Conservation (phyloP, 2,113 vertebrate species). For the Amblyornis subalaris region DNA sequence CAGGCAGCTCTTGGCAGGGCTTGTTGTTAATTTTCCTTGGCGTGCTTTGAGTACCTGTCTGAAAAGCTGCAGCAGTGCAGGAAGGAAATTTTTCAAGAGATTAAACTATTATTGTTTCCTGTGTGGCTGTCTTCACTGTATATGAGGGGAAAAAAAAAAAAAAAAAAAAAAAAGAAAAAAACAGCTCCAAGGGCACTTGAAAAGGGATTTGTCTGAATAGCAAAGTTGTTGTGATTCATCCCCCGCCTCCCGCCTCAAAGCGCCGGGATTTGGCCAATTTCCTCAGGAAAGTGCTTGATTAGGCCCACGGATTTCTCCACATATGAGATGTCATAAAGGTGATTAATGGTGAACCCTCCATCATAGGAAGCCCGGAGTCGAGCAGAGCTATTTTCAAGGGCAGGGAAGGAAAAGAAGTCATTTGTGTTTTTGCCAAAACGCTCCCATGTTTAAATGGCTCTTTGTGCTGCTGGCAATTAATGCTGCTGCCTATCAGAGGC, state of each 20-base stretch:
- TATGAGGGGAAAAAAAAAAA: constrained; percentile 33
- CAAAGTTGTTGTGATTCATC: constrained; percentile 72
- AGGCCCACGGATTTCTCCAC: constrained; percentile 70
- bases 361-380: constrained; percentile 71
- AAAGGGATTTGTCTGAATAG: constrained; percentile 80
- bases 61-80: constrained; percentile 69
- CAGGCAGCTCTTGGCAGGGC: constrained; percentile 68
- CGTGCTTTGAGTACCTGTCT: constrained; percentile 72
- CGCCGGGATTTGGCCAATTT: constrained; percentile 76
- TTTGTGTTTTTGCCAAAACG: constrained; percentile 71
- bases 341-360: constrained; percentile 74
- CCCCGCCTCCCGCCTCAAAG: constrained; percentile 62
- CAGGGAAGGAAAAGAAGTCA: constrained; percentile 60
- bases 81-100: constrained; percentile 85
- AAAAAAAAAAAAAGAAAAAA: constrained; percentile 46
- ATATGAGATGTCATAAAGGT: constrained; percentile 76
- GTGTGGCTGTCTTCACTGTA: constrained; percentile 74
- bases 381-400: constrained; percentile 76
- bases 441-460: constrained; percentile 67
- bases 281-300: constrained; percentile 83
- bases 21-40: constrained; percentile 72
- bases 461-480: constrained; percentile 72
- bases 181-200: constrained; percentile 73
- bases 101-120: constrained; percentile 86
- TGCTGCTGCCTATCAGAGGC: constrained; percentile 53